A percentile compares a stretch with the other conserved stretches of the same genome.
Conservation (phyloP, 2,113 vertebrate species). For the Capricornis sumatraensis region DNA sequence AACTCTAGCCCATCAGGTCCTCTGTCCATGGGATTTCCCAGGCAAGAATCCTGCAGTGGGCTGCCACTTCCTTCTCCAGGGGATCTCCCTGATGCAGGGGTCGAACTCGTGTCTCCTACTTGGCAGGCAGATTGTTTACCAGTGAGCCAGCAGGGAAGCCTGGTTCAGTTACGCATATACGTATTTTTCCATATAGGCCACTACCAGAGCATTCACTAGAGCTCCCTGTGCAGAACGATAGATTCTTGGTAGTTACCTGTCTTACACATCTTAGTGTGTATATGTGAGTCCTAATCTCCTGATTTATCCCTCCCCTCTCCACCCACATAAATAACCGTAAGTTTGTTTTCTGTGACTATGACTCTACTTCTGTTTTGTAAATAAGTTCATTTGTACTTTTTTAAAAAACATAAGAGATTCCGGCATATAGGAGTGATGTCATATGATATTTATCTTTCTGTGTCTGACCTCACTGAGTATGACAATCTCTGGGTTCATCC, state of each 20-base stretch:
- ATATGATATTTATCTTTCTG: neutral
- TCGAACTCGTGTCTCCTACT: neutral
- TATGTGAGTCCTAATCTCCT: neutral
- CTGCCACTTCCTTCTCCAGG: neutral
- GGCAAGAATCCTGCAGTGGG: neutral
- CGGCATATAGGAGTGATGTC: fast-evolving
- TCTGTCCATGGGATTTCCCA: neutral
- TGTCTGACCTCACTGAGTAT: neutral
- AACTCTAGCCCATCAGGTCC: neutral
- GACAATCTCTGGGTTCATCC: neutral
- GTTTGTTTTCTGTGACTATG: neutral
- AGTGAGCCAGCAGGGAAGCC: neutral
- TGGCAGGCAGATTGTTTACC: neutral
- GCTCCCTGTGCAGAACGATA: neutral
- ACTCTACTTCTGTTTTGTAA: neutral
- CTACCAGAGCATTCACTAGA: neutral
- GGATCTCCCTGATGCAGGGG: neutral
- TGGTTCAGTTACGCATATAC: neutral
- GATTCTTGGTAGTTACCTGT: neutral
- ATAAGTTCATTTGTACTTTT: neutral
- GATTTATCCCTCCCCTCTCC: neutral
- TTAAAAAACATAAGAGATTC: too few relatives aligned
- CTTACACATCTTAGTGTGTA: neutral
- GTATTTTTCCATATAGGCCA: neutral
- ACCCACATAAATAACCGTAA: neutral